Evolutionary conservation across 2,888 invertebrate species (phyloP).

Genomic region (Sarcophaga variegata): DNA sequence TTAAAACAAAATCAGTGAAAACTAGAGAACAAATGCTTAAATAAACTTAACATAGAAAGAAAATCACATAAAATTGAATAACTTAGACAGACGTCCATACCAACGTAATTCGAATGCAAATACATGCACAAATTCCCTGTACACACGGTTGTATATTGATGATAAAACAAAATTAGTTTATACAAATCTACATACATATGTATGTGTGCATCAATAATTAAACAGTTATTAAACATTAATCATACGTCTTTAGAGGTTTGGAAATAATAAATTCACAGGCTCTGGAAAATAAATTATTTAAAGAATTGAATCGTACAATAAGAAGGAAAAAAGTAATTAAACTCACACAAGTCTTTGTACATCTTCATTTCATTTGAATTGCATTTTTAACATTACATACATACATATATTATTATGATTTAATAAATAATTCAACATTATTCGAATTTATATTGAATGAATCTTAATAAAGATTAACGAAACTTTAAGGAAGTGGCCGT

Average conservation of each 20-base stretch:
- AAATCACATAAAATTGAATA: neutral
- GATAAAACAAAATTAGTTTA: neutral
- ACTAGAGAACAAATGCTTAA: neutral
- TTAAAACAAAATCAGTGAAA: neutral
- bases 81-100: neutral
- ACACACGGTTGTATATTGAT: neutral
- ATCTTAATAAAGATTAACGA: no score
- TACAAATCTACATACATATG: neutral
- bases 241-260: conserved; percentile 12
- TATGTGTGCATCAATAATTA: conserved; percentile 1
- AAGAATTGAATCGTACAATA: neutral
- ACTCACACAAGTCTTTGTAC: no score
- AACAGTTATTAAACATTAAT: conserved; percentile 26
- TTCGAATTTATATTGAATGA: no score
- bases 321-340: no score
- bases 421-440: no score
- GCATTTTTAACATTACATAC: no score
- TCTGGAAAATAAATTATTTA: conserved; percentile 27
- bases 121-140: neutral
- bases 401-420: no score
- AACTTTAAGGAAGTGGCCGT: no score
- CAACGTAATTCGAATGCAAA: neutral
- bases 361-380: no score
- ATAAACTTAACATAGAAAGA: neutral
- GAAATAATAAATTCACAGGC: neutral